Base-by-base conservation (phyloP, 2,888 invertebrate genomes). In the Gerris lacustris region DNA sequence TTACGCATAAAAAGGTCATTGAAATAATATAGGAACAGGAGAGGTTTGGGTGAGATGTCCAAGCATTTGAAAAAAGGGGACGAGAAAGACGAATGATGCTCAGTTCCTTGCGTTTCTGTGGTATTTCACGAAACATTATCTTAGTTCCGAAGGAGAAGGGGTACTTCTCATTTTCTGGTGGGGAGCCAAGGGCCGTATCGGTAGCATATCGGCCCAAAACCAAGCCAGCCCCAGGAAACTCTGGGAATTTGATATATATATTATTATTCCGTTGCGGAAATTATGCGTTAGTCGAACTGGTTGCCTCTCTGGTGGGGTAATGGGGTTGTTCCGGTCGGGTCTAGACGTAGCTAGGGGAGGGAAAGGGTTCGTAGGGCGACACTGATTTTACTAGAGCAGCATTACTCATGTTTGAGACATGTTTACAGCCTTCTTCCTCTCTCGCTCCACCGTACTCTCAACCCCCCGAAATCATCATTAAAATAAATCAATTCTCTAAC, bases 241-340 rank as follows among this genome's bases (percentile, higher is more conserved):
- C 9, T 9, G 55, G 15, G 15, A 55, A 11, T 55, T 55, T 55
- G 55, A 55, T 55, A 55, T 55, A 55, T 55, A 55, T 55, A 55
- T 55, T 55, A 55, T 55, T 55, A 55, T 55, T 55, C 55, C 55
- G 55, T 55, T 55, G 55, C 55, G 55, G 55, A 55, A 55, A 55
- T 55, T 55, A 55, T 55, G 55, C 55, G 55, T 55, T 55, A 55
- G 55, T 31, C 31, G 31, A 31, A 31, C 31, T 31, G 31, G 31
- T 31, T 31, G 55, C 9, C 55, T 55, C 55, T 15, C 9, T 9
- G 55, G 55, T 55, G 55, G 55, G 15, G 55, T 55, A 55, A 55
- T 55, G 55, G 55, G 55, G 55, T 11, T 55, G 55, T 55, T 55
- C 55, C 55, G 55, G 55, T 55, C 55, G 11, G 55, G 55, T 55